phyloP scores from a whole-genome alignment of 2,113 vertebrate genomes.

The Sisor rabdophorus region DNA sequence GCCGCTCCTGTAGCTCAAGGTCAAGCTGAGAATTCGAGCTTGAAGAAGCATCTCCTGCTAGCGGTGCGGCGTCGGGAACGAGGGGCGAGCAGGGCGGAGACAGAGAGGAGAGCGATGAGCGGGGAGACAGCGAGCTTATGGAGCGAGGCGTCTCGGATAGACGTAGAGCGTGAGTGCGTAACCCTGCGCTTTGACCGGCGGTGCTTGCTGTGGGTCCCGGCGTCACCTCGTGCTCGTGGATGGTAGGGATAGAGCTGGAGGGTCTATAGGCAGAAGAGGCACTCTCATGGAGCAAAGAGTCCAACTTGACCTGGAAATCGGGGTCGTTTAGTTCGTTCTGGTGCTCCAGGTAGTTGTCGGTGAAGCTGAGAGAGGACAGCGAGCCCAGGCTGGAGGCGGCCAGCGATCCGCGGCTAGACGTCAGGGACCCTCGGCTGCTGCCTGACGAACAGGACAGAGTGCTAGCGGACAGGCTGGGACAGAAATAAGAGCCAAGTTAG shows the following conservation, averaged over 20 bases:
- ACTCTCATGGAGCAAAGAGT: slow-evolving; percentile 84
- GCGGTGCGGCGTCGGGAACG: slow-evolving; percentile 73
- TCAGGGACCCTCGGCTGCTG: slow-evolving; percentile 87
- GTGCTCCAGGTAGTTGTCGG: slow-evolving; percentile 88
- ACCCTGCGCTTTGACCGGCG: slow-evolving; percentile 25
- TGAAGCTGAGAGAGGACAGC: slow-evolving; percentile 88
- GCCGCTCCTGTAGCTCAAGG: slow-evolving; percentile 75
- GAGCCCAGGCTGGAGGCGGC: slow-evolving; percentile 89
- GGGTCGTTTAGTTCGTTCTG: slow-evolving; percentile 76
- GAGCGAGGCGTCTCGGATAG: slow-evolving; percentile 87
- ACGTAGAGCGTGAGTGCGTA: slow-evolving; percentile 75
- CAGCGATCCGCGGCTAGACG: slow-evolving; percentile 77
- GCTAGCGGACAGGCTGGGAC: slow-evolving; percentile 84
- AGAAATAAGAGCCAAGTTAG: not conserved
- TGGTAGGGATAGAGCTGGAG: slow-evolving; percentile 90
- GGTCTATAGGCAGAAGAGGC: slow-evolving; percentile 76
- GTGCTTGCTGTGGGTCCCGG: slow-evolving; percentile 20
- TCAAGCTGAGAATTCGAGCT: slow-evolving; percentile 74
- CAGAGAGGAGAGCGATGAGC: slow-evolving; percentile 91
- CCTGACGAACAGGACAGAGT: slow-evolving; percentile 92
- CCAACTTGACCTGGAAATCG: slow-evolving; percentile 87
- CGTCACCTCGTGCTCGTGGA: slow-evolving; percentile 85
- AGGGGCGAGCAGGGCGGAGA: slow-evolving; percentile 93
- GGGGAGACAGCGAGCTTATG: slow-evolving; percentile 85
- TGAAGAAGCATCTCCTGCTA: slow-evolving; percentile 77